Base-by-base conservation (phyloP, 2,113 vertebrate genomes). In the Benitochromis conjunctus region DNA sequence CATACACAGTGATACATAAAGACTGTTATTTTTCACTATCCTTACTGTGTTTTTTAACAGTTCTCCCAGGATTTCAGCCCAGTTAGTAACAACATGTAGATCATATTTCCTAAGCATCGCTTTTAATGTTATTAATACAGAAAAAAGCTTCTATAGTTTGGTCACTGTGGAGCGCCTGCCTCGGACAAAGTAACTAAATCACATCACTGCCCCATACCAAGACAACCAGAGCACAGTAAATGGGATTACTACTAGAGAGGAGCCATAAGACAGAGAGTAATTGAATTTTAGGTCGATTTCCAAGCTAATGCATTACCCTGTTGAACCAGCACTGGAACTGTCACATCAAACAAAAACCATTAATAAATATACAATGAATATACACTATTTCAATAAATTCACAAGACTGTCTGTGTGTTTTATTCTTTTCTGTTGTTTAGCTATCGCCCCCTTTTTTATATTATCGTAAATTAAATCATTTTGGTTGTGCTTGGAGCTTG, bases 211-310 rank as follows among this genome's bases (percentile, higher is more conserved):
- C 31, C 58, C 14, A 60, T 53, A 79, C 58, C 14, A 64, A 90
- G 84, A 81, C 81, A 85, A 88, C 56, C 85, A 89, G 87, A 80
- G 74, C 41, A 34, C 83, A 90, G 87, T 62, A 91, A 94, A 95
- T 93, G 41, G 79, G 71, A 94, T 95, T 93, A 89, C 24, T 46
- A 83, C 82, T 34, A 55, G 79, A 91, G 83, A 76, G 78, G 46
- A 89, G 86, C 84, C 81, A 90, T 90, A 62, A 51, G 62, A 84
- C 55, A 58, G 60, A 58, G 76, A 82, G 43, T 91, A 93, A 95
- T 94, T 87, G 76, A 14, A 95, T 94, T 90, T 82, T 38, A 80
- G 82, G 54, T 82, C 86, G 16, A 89, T 92, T 93, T 86, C 57
- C 51, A 58, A 79, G 78, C 84, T 79, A 87, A 93, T 90, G 79